Evolutionary conservation across 2,888 invertebrate species (phyloP).

Genomic region (Ophonus ardosiacus): DNA sequence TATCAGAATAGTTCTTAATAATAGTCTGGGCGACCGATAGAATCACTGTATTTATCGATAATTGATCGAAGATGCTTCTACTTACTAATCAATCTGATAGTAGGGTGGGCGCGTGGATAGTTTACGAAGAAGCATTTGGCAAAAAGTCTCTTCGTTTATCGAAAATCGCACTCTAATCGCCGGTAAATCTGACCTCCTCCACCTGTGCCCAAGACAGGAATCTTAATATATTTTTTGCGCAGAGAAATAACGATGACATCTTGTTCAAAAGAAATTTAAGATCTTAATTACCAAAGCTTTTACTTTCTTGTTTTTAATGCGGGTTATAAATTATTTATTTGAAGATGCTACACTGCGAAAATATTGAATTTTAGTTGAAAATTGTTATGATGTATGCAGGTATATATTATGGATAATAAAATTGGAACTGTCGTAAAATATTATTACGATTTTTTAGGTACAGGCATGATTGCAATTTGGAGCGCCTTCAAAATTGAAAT

Average conservation of each 20-base stretch:
- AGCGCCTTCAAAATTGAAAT: too few relatives aligned
- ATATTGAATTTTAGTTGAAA: background rate
- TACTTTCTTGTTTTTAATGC: conserved; percentile 18
- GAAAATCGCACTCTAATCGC: conserved; percentile 49
- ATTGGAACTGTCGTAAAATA: background rate
- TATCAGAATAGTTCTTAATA: conserved; percentile 51
- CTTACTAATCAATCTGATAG: conserved; percentile 29
- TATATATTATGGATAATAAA: background rate
- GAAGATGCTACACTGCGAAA: background rate
- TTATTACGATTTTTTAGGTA: background rate
- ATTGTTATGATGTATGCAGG: conserved; percentile 2
- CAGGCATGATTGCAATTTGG: background rate
- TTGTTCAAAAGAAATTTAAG: conserved; percentile 21
- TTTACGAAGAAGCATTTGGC: background rate
- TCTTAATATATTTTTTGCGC: conserved; percentile 20
- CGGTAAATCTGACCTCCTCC: conserved; percentile 54
- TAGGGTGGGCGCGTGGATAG: conserved; percentile 53
- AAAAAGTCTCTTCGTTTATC: conserved; percentile 55
- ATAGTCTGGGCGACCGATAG: conserved; percentile 50
- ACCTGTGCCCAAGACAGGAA: conserved; percentile 26
- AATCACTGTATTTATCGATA: conserved; percentile 60
- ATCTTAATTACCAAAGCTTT: conserved; percentile 24
- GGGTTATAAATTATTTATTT: conserved; percentile 5
- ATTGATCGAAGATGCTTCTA: conserved; percentile 36
- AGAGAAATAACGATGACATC: conserved; percentile 31